phyloP scores from a whole-genome alignment of 2,113 vertebrate species.

The Nycticorax nycticorax region DNA sequence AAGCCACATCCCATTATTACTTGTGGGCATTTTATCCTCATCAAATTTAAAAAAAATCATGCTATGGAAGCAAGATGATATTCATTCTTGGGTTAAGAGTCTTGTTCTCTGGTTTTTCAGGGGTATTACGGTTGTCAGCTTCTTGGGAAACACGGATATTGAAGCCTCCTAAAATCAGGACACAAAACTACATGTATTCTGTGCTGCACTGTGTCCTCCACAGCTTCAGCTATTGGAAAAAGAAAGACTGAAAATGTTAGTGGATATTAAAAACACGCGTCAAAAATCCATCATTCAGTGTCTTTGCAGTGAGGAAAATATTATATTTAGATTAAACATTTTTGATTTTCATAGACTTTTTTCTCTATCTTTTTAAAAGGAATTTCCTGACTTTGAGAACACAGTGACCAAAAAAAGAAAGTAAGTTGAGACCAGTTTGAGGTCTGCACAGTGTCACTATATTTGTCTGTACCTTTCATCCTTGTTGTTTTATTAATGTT shows the following conservation, averaged over 20 bases:
- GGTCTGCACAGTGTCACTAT: background rate
- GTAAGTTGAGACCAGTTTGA: constrained; percentile 73
- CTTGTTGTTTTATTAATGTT: constrained; percentile 17
- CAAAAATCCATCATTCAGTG: background rate
- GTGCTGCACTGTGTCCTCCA: background rate
- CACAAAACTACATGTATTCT: background rate
- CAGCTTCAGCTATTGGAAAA: background rate
- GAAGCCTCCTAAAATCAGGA: background rate
- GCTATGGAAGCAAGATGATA: background rate
- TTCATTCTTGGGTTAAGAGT: background rate
- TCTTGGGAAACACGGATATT: background rate
- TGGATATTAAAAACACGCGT: background rate
- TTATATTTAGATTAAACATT: background rate
- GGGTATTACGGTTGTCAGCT: background rate
- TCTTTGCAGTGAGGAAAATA: background rate
- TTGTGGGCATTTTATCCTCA: background rate
- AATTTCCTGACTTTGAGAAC: constrained; percentile 70
- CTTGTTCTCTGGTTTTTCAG: background rate
- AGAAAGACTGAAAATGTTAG: background rate
- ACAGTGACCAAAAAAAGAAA: constrained; percentile 72
- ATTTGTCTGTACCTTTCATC: background rate
- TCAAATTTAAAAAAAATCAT: background rate
- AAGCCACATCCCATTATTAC: background rate
- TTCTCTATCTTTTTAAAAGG: constrained; percentile 66
- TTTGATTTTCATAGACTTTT: constrained; percentile 8